Conservation (phyloP, 92 coral and sea anemone species). For the Palythoa heliodiscus region DNA sequence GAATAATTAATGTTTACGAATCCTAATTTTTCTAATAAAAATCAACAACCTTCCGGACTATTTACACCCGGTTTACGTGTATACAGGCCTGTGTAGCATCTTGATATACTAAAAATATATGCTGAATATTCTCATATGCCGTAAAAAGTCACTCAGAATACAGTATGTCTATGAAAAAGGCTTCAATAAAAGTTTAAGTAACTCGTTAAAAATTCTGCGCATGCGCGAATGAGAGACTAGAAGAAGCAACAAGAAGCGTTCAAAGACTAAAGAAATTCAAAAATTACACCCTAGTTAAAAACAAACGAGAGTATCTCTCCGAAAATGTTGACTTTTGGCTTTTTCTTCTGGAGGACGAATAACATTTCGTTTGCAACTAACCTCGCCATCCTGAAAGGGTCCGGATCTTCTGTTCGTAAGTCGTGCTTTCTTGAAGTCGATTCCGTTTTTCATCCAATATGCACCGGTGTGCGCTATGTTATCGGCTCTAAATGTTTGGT, state of each 20-base stretch:
- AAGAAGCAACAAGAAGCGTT: background rate
- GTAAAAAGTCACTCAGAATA: background rate
- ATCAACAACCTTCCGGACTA: constrained; percentile 62
- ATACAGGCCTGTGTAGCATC: constrained; percentile 44
- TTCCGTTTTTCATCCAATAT: constrained; percentile 92
- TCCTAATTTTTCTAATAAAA: constrained; percentile 48
- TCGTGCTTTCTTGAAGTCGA: constrained; percentile 84
- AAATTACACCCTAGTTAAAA: background rate
- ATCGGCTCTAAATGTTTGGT: constrained; percentile 87
- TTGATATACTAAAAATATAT: background rate
- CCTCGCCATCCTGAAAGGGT: constrained; percentile 84
- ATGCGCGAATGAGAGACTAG: background rate
- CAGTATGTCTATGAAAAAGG: background rate
- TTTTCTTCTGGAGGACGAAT: background rate
- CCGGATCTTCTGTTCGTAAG: constrained; percentile 79
- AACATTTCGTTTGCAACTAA: background rate
- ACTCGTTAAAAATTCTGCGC: constrained; percentile 14
- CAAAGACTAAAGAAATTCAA: background rate
- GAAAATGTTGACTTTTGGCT: background rate
- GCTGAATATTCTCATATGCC: background rate
- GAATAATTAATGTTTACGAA: constrained; percentile 73
- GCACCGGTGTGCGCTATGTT: constrained; percentile 77
- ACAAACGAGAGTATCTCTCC: background rate
- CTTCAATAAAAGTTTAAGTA: background rate
- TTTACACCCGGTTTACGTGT: constrained; percentile 16